Evolutionary conservation across 2,888 invertebrate genomes (phyloP), one percentile per base, ranked within the genome.

Genomic region (Athalia cordata): DNA sequence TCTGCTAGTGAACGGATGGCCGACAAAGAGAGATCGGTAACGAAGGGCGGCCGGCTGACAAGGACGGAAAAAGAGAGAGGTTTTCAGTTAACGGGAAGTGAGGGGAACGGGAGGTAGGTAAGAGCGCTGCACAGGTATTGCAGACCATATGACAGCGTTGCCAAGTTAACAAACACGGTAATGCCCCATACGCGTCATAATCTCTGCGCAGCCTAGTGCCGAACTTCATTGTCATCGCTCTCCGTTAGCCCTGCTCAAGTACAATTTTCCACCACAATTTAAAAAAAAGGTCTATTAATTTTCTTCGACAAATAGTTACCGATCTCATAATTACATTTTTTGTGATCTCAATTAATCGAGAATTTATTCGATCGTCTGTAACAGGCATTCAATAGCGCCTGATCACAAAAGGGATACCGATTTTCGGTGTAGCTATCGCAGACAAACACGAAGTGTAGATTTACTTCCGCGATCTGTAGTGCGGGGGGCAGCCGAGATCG

Each of bases 51-150:
- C 7, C 3, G 77, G 74, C 59, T 11, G 70, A 67, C 62, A 50
- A 61, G 11, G 79, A 67, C 61, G 61, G 74, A 79, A 61, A 70
- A 64, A 68, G 76, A 77, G 78, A 68, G 67, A 52, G 76, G 72
- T 47, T 57, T 45, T 9, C 59, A 59, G 52, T 52, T 47, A 59
- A 47, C 72, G 52, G 57, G 11, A 55, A n/a, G 72, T 72, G 57
- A 59, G 72, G 52, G 52, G 52, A 7, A 57, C 57, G 52, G 70
- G 70, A 57, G 70, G 72, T 2, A 29, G 29, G 29, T 29, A 29
- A 29, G 29, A 29, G 29, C 57, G 72, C 52, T 11, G 13, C 45
- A 52, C 72, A 72, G 72, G 72, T 68, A 68, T 29, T 29, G 29
- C 29, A 72, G 59, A 72, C 57, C 72, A 59, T 47, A 72, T 57